A percentile compares a stretch with the other conserved stretches of the same genome.
phyloP scores from a whole-genome alignment of 2,797 vertebrate species.

The Pseudochirops corinnae region DNA sequence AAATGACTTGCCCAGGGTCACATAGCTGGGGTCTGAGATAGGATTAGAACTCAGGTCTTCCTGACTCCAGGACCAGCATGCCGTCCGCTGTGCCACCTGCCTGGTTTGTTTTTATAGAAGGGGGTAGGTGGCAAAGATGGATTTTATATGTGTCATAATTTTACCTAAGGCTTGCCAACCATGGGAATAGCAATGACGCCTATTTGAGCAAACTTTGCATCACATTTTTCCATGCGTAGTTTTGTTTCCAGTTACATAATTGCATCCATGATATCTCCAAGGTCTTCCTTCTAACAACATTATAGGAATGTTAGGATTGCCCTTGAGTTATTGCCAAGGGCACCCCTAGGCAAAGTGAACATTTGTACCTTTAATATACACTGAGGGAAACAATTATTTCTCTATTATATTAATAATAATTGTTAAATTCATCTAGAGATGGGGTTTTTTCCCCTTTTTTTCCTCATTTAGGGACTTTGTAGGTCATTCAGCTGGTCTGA shows the following conservation, averaged over 20 bases:
- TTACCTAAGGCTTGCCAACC: neutral
- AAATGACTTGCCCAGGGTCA: neutral
- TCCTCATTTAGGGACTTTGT: neutral
- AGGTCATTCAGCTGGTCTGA: neutral
- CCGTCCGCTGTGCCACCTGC: neutral
- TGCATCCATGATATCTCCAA: neutral
- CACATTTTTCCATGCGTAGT: neutral
- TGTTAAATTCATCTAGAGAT: neutral
- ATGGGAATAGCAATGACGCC: neutral
- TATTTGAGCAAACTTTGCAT: neutral
- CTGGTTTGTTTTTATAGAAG: neutral
- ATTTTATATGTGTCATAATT: neutral
- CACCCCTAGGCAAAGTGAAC: neutral
- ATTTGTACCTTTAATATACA: neutral
- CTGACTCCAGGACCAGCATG: neutral
- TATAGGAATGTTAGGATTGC: neutral
- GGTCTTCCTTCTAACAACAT: neutral
- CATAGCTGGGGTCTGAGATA: neutral
- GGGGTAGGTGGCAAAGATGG: neutral
- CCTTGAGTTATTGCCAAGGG: neutral
- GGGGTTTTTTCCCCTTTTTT: neutral
- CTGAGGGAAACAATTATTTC: neutral
- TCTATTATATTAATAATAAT: neutral
- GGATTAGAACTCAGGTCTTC: neutral
- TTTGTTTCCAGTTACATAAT: neutral